Conservation (phyloP, 2,888 invertebrate species). For the Tachina lurida region DNA sequence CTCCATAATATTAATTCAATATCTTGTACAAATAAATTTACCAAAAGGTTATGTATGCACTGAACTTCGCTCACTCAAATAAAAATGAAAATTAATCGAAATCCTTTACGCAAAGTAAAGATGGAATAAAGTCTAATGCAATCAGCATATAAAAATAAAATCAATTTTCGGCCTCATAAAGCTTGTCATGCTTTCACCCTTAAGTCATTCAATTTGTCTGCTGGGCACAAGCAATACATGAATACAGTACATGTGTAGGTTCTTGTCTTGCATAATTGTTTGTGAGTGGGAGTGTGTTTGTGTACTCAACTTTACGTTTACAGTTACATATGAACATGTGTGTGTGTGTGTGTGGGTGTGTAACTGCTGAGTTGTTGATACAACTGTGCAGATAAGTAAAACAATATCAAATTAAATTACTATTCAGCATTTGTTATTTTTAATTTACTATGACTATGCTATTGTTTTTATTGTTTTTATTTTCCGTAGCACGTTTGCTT, state of each 20-base stretch:
- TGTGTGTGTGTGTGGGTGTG: not conserved
- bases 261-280: not conserved
- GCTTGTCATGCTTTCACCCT: not conserved
- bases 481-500: slow-evolving; percentile 31
- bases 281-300: not conserved
- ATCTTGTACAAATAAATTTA: no score
- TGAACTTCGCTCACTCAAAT: not conserved
- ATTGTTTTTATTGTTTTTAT: slow-evolving; percentile 22
- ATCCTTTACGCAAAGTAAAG: not conserved
- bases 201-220: slow-evolving; percentile 20
- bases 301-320: not conserved
- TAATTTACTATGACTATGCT: slow-evolving; percentile 33
- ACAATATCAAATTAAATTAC: slow-evolving; percentile 44
- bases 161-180: not conserved
- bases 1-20: no score
- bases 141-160: slow-evolving; percentile 7
- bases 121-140: not conserved
- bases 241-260: not conserved
- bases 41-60: no score
- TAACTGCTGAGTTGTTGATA: slow-evolving; percentile 37
- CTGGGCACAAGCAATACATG: not conserved
- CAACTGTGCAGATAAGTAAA: slow-evolving; percentile 45
- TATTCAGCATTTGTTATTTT: slow-evolving; percentile 36
- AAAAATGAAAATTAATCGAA: not conserved
- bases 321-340: not conserved